A percentile compares a stretch with the other conserved stretches of the same genome.
phyloP scores from a whole-genome alignment of 1,140 invertebrate species.

The Drosophila ironensis region DNA sequence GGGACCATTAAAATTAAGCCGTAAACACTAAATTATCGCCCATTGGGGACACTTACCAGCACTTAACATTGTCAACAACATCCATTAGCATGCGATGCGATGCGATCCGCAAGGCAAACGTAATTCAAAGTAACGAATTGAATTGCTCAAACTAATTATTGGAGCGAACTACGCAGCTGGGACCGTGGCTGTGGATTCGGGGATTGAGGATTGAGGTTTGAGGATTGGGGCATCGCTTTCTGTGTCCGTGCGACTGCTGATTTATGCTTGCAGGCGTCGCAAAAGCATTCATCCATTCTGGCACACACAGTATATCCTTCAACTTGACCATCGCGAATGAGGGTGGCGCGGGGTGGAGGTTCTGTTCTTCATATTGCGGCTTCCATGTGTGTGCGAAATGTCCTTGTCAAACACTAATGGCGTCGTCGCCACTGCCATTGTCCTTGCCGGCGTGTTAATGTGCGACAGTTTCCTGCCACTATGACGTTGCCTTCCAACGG shows the following conservation, averaged over 20 bases:
- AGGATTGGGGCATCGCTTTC: too few relatives aligned
- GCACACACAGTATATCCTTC: conserved; percentile 46
- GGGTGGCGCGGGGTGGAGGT: conserved; percentile 5
- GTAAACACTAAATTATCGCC: conserved; percentile 18
- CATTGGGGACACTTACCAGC: conserved; percentile 22
- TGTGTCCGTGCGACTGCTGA: conserved; percentile 21
- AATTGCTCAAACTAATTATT: conserved; percentile 60
- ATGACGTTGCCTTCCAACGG: conserved; percentile 12
- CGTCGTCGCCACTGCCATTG: conserved; percentile 62
- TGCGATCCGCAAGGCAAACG: conserved; percentile 28
- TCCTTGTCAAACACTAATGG: conserved; percentile 78
- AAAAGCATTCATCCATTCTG: conserved; percentile 37
- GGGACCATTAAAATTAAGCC: not conserved
- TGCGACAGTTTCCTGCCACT: conserved; percentile 59
- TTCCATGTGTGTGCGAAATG: conserved; percentile 46
- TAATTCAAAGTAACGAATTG: conserved; percentile 37
- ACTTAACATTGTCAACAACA: conserved; percentile 32
- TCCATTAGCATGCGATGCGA: conserved; percentile 4
- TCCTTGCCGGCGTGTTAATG: conserved; percentile 73
- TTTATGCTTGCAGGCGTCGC: conserved; percentile 55
- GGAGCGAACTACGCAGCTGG: conserved; percentile 12
- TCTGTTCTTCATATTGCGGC: conserved; percentile 41
- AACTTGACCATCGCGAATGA: conserved; percentile 39
- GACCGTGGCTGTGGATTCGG: too few relatives aligned
- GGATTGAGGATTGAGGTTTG: too few relatives aligned